Evolutionary conservation across 35 echinoderm and acorn worm species (phyloP).

Genomic region (Apostichopus japonicus): DNA sequence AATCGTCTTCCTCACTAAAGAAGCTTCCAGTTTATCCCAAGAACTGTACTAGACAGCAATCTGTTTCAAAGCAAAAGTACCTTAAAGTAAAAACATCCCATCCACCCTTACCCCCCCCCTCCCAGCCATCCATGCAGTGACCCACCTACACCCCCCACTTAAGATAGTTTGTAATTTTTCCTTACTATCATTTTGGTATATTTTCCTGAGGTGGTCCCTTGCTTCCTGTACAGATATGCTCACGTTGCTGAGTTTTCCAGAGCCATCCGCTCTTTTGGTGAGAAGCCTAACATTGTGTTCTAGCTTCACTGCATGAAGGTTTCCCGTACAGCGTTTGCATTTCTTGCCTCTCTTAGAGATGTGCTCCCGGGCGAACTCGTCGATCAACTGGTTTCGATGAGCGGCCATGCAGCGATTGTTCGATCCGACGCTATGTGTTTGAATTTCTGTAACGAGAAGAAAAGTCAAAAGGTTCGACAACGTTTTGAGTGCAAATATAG

Average conservation of each 20-base stretch:
- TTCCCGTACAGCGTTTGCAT: slow-evolving; percentile 66
- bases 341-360: slow-evolving; percentile 55
- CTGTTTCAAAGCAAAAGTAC: too few species aligned
- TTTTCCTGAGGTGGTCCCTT: slow-evolving; percentile 66
- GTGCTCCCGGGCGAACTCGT: slow-evolving; percentile 72
- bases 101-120: too few species aligned
- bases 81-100: too few species aligned
- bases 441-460: not conserved
- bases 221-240: slow-evolving; percentile 83
- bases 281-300: slow-evolving; percentile 80
- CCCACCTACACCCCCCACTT: not conserved
- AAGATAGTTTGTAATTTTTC: not conserved
- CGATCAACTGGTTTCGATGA: slow-evolving; percentile 59
- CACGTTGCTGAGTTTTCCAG: slow-evolving; percentile 53
- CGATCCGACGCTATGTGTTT: not conserved
- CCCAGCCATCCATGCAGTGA: not conserved
- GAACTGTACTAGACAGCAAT: too few species aligned
- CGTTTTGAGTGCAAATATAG: too few species aligned
- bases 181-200: slow-evolving; percentile 90
- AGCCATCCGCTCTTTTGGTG: slow-evolving; percentile 48
- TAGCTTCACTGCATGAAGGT: slow-evolving; percentile 65
- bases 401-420: slow-evolving; percentile 32
- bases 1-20: too few species aligned
- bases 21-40: too few species aligned
- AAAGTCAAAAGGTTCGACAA: too few species aligned